These are phyloP conservation scores for Aspidiotus destructor DNA, from an alignment of 2,888 invertebrate species.

Conservation along the genomic window DNA sequence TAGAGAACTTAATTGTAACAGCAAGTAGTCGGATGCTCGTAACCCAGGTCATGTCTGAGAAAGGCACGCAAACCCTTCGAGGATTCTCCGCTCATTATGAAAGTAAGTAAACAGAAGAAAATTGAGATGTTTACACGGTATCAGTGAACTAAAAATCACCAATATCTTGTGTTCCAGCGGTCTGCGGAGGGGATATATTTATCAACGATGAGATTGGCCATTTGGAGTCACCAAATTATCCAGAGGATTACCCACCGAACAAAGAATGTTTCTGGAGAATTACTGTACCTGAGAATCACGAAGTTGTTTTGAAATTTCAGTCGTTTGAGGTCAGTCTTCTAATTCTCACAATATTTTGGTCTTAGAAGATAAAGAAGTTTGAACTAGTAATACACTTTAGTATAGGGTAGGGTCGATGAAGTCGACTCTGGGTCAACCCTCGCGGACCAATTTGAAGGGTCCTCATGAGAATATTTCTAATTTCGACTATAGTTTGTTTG, in stretches of 20 bases:
- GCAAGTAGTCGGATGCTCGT: conserved; percentile 85
- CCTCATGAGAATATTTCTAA: no score
- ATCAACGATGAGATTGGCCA: conserved; percentile 68
- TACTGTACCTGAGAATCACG: conserved; percentile 78
- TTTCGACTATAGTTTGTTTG: no score
- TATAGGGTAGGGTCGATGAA: no score
- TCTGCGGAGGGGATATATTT: conserved; percentile 89
- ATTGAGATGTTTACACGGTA: no score
- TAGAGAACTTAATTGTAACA: conserved; percentile 66
- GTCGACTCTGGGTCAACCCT: no score
- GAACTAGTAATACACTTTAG: background rate
- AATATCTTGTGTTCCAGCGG: conserved; percentile 50
- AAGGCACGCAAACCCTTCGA: conserved; percentile 56
- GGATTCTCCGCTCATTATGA: conserved; percentile 89
- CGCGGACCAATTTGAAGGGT: no score
- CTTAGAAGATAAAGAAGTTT: background rate
- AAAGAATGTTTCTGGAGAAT: conserved; percentile 95
- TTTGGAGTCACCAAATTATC: conserved; percentile 93
- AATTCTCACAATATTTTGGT: background rate
- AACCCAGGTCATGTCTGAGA: conserved; percentile 68
- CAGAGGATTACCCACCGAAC: conserved; percentile 90
- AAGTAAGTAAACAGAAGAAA: conserved; percentile 46
- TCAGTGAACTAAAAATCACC: no score
- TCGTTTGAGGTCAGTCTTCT: conserved; percentile 65
- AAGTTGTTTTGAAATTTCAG: conserved; percentile 87